Conservation (phyloP, 2,888 invertebrate genomes). For the Microplitis deprimator region DNA sequence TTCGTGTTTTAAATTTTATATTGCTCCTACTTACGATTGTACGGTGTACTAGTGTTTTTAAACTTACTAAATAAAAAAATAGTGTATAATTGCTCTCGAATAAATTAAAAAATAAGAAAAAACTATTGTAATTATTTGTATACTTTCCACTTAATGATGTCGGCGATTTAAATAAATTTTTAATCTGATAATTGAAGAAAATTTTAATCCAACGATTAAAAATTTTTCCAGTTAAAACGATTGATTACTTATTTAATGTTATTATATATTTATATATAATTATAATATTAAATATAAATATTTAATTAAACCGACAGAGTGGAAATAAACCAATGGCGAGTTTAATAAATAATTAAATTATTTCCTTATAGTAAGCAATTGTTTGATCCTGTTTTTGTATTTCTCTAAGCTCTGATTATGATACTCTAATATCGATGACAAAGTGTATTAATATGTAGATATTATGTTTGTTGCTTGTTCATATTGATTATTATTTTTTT, state of each 20-base stretch:
- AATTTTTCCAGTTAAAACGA: too few species aligned
- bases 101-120: background rate
- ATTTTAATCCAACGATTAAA: too few species aligned
- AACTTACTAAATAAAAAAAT: background rate
- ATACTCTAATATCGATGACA: constrained; percentile 19
- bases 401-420: constrained; percentile 50
- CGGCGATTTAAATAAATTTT: background rate
- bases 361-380: constrained; percentile 45
- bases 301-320: background rate
- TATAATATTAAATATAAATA: too few species aligned
- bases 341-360: constrained; percentile 32
- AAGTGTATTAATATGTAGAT: background rate
- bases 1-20: constrained; percentile 37
- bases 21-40: constrained; percentile 50
- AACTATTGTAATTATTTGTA: background rate
- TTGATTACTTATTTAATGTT: too few species aligned
- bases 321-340: constrained; percentile 45
- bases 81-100: background rate
- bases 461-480: constrained; percentile 25
- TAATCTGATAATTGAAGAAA: too few species aligned
- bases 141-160: background rate
- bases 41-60: constrained; percentile 23
- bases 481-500: constrained; percentile 38
- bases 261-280: too few species aligned
- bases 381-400: constrained; percentile 45